Evolutionary conservation across 2,888 invertebrate species (phyloP).

Genomic region (Coenonympha glycerion): DNA sequence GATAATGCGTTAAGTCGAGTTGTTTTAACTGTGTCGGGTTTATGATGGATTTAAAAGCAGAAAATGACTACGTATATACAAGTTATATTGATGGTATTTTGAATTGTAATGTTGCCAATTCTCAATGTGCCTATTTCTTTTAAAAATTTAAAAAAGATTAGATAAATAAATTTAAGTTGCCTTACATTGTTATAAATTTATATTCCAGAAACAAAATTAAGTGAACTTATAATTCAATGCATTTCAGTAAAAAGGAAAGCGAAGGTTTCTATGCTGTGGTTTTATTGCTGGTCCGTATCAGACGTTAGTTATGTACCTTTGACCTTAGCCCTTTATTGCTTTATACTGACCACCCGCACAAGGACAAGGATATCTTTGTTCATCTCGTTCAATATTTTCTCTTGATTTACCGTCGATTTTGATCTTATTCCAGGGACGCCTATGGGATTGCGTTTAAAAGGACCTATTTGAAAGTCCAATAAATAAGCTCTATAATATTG

Average conservation of each 20-base stretch:
- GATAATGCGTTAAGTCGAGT: conserved; percentile 17
- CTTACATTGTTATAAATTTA: conserved; percentile 11
- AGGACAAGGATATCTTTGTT: conserved; percentile 44
- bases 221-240: conserved; percentile 18
- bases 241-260: conserved; percentile 20
- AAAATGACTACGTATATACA: neutral
- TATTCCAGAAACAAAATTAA: conserved; percentile 10
- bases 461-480: neutral
- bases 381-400: conserved; percentile 63
- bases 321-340: conserved; percentile 37
- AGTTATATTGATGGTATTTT: neutral
- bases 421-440: conserved; percentile 56
- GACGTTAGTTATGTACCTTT: conserved; percentile 32
- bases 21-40: conserved; percentile 12
- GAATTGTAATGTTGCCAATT: neutral
- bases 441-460: conserved; percentile 46
- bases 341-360: conserved; percentile 40
- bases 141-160: neutral
- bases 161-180: conserved; percentile 2
- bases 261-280: conserved; percentile 28
- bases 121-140: neutral
- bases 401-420: conserved; percentile 55
- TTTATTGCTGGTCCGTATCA: conserved; percentile 29
- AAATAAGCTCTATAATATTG: neutral
- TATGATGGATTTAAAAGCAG: conserved; percentile 7